These are phyloP conservation scores for Sorex maritimensis DNA, from an alignment of 2,797 vertebrate species.

Conservation along the genomic window DNA sequence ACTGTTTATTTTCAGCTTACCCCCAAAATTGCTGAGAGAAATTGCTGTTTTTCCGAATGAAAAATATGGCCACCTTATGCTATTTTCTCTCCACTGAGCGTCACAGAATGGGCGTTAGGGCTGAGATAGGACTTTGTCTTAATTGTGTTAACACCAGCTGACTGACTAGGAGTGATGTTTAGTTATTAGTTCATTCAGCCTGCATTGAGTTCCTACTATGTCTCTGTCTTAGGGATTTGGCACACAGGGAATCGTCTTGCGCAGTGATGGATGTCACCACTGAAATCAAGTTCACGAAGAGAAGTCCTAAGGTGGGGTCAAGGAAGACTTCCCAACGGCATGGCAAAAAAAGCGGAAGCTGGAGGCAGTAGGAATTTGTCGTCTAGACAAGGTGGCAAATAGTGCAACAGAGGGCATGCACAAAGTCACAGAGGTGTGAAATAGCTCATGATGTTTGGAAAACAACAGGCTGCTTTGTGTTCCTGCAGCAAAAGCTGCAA, in stretches of 20 bases:
- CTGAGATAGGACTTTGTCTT: neutral
- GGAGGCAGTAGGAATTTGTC: constrained; percentile 31
- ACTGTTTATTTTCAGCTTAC: constrained; percentile 33
- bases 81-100: neutral
- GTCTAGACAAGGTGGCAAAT: constrained; percentile 56
- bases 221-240: constrained; percentile 1
- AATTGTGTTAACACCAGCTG: neutral
- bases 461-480: neutral
- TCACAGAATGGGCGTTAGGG: neutral
- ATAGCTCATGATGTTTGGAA: neutral
- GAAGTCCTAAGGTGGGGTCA: neutral
- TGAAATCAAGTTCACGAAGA: neutral
- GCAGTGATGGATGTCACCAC: neutral
- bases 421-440: constrained; percentile 21
- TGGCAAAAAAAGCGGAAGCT: neutral
- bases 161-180: neutral
- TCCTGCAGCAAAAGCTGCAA: neutral
- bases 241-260: neutral
- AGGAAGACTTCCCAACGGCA: neutral
- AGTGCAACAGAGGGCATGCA: constrained; percentile 4
- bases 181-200: constrained; percentile 21
- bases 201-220: neutral
- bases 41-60: constrained; percentile 12
- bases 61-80: neutral
- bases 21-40: constrained; percentile 32